Evolutionary conservation across 2,888 invertebrate species (phyloP).

Genomic region (Erebia palarica): DNA sequence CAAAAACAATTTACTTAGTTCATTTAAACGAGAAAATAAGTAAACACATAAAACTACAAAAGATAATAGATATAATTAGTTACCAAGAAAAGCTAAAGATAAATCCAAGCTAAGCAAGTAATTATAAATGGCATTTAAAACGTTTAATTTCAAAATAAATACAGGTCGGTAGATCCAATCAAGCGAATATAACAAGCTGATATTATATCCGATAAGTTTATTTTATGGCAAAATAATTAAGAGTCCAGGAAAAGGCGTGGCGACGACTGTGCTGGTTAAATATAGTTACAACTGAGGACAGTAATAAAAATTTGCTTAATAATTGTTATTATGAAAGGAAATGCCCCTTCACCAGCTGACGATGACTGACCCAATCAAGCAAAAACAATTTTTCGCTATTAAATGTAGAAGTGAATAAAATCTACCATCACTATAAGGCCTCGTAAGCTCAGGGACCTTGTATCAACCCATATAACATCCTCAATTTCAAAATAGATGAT

Average conservation of each 20-base stretch:
- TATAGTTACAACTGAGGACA: slow-evolving; percentile 21
- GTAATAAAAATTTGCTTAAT: slow-evolving; percentile 13
- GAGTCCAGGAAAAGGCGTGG: slow-evolving; percentile 33
- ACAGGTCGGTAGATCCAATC: slow-evolving; percentile 5
- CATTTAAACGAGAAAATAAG: not conserved
- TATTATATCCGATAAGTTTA: slow-evolving; percentile 23
- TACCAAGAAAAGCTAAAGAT: slow-evolving; percentile 6
- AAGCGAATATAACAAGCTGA: slow-evolving; percentile 17
- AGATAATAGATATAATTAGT: not conserved
- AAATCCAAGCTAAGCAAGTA: slow-evolving; percentile 3
- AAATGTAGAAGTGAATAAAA: not conserved
- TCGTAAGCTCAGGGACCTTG: too few relatives aligned
- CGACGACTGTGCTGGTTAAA: slow-evolving; percentile 23
- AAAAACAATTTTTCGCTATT: not conserved
- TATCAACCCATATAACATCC: too few relatives aligned
- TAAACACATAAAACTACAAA: slow-evolving; percentile 9
- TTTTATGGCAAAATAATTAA: slow-evolving; percentile 31
- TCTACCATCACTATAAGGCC: too few relatives aligned
- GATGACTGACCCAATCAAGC: not conserved
- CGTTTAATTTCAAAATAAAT: slow-evolving; percentile 2
- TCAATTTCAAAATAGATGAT: too few relatives aligned
- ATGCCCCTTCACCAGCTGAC: not conserved
- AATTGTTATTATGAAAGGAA: not conserved
- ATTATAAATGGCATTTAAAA: slow-evolving; percentile 13
- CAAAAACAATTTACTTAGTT: not conserved